Base-by-base conservation (phyloP, 2,113 vertebrate species). In the Corvus cornix region DNA sequence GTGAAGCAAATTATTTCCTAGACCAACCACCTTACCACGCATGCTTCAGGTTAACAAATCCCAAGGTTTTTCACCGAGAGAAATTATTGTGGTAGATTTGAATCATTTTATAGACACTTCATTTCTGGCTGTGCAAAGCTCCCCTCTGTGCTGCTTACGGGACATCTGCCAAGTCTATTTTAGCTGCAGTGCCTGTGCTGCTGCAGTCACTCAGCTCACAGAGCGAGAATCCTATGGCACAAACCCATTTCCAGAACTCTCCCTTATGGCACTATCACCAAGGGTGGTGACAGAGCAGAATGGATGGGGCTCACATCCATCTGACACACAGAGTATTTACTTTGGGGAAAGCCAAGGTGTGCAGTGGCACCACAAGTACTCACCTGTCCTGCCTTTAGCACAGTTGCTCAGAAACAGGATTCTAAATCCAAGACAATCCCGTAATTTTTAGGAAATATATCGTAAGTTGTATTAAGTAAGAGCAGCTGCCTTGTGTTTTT, bases 261-360 rank as follows among this genome's bases (percentile, higher is more conserved):
- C 44, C 26, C 56, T 16, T 3, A 0, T 1, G 64, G 15, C 33
- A 1, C 23, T 6, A 1, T 7, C 68, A 10, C 8, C n/a, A 2
- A 2, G 30, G 35, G 27, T 13, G 37, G 43, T 16, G 49, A 8
- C 7, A 12, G 35, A 6, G 48, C 73, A 58, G 60, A 5, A 20
- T 0, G 4, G 20, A 2, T 11, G 28, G 4, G 59, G 68, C 52
- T 76, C 37, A 2, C 6, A 2, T 0, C 23, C n/a, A 5, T 6
- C 43, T 19, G 27, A 31, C 37, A 26, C 18, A 1, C 3, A 0
- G 12, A 12, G 16, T 1, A 3, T 39, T 56, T 17, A 9, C 51
- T 48, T 1, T 7, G 28, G 60, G 53, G 17, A 23, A 9, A n/a
- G 39, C 8, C 63, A 6, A 16, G 23, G n/a, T 5, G 15, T 16